Evolutionary conservation across 2,797 vertebrate genomes (phyloP).

Genomic region (Potorous gilbertii): DNA sequence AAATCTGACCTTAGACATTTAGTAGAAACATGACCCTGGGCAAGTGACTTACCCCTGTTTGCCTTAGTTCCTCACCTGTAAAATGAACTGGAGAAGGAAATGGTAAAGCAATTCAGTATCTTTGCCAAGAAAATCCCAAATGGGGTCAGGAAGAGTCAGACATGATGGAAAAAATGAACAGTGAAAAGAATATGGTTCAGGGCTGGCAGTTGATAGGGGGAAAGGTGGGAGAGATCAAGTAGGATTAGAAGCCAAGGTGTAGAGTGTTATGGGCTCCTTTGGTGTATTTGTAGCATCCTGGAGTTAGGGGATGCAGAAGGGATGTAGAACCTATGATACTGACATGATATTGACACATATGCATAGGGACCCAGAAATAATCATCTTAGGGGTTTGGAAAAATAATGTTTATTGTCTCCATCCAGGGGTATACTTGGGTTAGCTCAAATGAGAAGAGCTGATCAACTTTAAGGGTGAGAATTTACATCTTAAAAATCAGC

Average conservation of each 20-base stretch:
- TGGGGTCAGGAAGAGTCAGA: neutral
- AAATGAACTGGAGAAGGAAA: neutral
- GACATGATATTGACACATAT: neutral
- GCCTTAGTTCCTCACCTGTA: neutral
- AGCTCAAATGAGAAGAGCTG: neutral
- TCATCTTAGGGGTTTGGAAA: neutral
- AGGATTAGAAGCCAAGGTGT: neutral
- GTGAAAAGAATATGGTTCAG: neutral
- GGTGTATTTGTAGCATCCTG: neutral
- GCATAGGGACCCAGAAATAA: neutral
- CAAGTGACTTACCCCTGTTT: neutral
- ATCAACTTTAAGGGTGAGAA: neutral
- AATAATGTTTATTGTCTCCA: neutral
- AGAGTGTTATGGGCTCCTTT: neutral
- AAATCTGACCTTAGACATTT: neutral
- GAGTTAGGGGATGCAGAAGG: neutral
- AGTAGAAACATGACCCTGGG: neutral
- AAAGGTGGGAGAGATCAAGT: neutral
- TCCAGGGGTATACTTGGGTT: neutral
- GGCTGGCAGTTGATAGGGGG: neutral
- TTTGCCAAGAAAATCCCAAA: neutral
- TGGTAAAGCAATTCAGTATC: neutral
- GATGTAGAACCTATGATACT: no score
- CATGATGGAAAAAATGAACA: neutral
- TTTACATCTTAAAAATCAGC: neutral